Percentiles rank a stretch among this genome's conserved stretches.
These are phyloP conservation scores for Falcunculus frontatus DNA, from an alignment of 2,113 vertebrate genomes.

Conservation along the genomic window DNA sequence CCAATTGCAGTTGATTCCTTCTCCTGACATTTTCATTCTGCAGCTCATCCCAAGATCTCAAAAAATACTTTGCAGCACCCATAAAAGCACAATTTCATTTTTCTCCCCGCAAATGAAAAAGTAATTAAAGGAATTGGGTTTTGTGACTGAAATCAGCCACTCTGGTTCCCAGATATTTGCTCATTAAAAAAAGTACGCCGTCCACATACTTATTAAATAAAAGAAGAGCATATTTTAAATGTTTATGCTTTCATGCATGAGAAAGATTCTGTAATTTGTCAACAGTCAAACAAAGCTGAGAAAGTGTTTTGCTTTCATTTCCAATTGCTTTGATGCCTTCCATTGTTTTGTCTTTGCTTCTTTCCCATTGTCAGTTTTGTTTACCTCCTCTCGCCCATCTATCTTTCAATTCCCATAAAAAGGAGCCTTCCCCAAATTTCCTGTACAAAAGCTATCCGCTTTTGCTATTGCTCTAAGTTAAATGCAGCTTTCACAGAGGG, in stretches of 20 bases:
- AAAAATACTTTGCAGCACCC: background rate
- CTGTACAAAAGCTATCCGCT: background rate
- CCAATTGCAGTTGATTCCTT: background rate
- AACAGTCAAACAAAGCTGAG: fast-evolving
- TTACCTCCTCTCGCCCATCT: background rate
- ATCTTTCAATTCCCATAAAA: background rate
- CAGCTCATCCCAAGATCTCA: background rate
- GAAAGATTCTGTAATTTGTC: background rate
- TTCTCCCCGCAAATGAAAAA: background rate
- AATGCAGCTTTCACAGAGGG: background rate
- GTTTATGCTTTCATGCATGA: background rate
- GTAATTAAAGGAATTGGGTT: background rate
- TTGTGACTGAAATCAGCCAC: background rate
- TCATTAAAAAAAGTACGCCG: background rate
- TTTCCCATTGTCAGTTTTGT: background rate
- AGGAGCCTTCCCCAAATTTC: background rate
- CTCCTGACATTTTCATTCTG: background rate
- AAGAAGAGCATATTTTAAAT: background rate
- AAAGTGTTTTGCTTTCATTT: background rate
- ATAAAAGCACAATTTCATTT: background rate
- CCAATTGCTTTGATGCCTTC: background rate
- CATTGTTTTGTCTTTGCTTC: background rate
- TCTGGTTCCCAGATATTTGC: background rate
- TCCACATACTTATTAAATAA: background rate
- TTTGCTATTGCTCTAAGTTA: background rate